These are phyloP conservation scores for Orthonevra nobilis DNA, from an alignment of 2,888 invertebrate genomes.

Conservation along the genomic window DNA sequence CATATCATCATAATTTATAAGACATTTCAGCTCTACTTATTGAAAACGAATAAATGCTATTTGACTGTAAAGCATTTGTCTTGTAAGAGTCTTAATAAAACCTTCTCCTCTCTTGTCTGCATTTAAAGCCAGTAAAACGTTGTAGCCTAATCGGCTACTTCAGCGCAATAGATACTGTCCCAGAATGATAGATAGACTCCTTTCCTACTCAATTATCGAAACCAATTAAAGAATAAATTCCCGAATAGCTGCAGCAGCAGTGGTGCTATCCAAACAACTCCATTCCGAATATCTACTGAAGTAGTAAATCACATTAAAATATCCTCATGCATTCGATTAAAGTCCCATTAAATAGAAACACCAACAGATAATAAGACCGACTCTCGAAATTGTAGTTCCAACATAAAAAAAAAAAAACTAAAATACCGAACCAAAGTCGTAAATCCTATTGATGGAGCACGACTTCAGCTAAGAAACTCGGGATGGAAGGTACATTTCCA, in stretches of 20 bases:
- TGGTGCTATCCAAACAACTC: slow-evolving; percentile 32
- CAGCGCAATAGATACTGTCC: slow-evolving; percentile 30
- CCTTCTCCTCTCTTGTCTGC: slow-evolving; percentile 16
- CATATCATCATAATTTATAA: no score
- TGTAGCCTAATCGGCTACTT: slow-evolving; percentile 26
- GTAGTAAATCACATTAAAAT: slow-evolving; percentile 62
- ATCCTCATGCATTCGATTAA: slow-evolving; percentile 67
- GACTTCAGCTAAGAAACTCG: slow-evolving; percentile 45
- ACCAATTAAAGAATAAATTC: slow-evolving; percentile 35
- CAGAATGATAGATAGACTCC: slow-evolving; percentile 20
- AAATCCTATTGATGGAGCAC: slow-evolving; percentile 44
- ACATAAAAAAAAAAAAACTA: no score
- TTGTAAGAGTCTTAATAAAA: not conserved
- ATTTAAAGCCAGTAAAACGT: slow-evolving; percentile 8
- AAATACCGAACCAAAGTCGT: slow-evolving; percentile 55
- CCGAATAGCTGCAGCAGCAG: slow-evolving; percentile 7
- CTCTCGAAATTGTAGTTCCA: slow-evolving; percentile 43
- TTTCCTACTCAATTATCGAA: slow-evolving; percentile 36
- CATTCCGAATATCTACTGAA: slow-evolving; percentile 59
- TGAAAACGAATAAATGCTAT: not conserved
- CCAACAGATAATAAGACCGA: slow-evolving; percentile 55
- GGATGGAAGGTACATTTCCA: slow-evolving; percentile 55
- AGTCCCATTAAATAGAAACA: slow-evolving; percentile 48
- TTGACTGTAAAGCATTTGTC: not conserved
- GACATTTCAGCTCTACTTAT: no score